Percentiles rank a stretch among this genome's conserved stretches.
Evolutionary conservation across 2,113 vertebrate genomes (phyloP).

Genomic region (Galeopterus variegatus): DNA sequence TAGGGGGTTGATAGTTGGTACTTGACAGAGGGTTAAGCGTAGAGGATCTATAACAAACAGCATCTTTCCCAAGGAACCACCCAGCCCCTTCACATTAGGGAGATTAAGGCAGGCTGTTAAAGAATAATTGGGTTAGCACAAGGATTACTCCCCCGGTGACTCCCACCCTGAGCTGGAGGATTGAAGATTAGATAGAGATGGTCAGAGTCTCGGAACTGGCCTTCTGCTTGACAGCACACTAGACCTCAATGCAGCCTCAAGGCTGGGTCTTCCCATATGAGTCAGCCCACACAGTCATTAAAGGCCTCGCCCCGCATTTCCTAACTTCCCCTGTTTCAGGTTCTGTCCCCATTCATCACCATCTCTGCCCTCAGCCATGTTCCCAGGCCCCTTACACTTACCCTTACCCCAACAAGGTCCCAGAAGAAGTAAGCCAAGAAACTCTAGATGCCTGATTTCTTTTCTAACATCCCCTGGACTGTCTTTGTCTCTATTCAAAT

Average conservation of each 20-base stretch:
- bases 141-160: not conserved
- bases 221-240: not conserved
- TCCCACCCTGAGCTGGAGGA: not conserved
- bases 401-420: not conserved
- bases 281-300: not conserved
- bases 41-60: not conserved
- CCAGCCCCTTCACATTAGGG: not conserved
- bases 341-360: not conserved
- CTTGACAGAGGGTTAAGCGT: not conserved
- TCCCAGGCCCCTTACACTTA: not conserved
- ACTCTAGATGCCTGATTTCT: not conserved
- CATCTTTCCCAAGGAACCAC: not conserved
- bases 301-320: constrained; percentile 44
- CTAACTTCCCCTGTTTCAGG: constrained; percentile 6
- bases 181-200: not conserved
- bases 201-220: not conserved
- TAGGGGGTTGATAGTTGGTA: not conserved
- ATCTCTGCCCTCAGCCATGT: not conserved
- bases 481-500: not conserved
- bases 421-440: not conserved
- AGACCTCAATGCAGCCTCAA: not conserved
- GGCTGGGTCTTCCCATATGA: not conserved
- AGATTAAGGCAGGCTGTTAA: not conserved
- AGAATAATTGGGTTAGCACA: not conserved
- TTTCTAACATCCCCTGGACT: not conserved